A percentile compares a stretch with the other conserved stretches of the same genome.
These are phyloP conservation scores for Anarsia innoxiella DNA, from an alignment of 2,888 invertebrate genomes.

Conservation along the genomic window DNA sequence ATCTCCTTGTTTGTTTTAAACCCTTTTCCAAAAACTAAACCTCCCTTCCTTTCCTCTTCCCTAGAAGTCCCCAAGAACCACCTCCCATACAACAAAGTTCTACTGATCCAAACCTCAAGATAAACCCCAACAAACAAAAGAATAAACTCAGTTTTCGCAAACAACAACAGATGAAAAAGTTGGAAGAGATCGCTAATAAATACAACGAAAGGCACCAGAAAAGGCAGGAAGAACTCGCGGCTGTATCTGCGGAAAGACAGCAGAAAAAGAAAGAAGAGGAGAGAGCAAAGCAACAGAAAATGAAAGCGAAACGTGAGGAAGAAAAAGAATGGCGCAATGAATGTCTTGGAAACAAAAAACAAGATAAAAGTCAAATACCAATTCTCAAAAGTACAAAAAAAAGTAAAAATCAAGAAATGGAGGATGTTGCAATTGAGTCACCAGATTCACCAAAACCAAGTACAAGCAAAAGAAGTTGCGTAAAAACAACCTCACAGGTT, in stretches of 20 bases:
- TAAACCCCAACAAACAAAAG: constrained; percentile 35
- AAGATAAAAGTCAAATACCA: constrained; percentile 50
- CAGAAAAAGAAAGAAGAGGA: constrained; percentile 7
- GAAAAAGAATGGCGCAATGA: constrained; percentile 9
- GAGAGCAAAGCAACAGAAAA: not conserved
- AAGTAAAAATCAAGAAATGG: constrained; percentile 20
- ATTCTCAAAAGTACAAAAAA: constrained; percentile 30
- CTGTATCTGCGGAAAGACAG: constrained; percentile 7
- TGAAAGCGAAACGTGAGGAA: constrained; percentile 3
- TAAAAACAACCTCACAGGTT: constrained; percentile 1
- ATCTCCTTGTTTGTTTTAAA: constrained; percentile 65
- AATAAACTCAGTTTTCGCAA: constrained; percentile 39
- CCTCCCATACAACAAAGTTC: constrained; percentile 41
- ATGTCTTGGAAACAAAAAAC: constrained; percentile 14
- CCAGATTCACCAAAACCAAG: constrained; percentile 5
- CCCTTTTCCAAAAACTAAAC: constrained; percentile 23
- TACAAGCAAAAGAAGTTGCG: constrained; percentile 4
- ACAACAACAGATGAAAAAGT: constrained; percentile 52
- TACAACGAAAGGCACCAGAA: constrained; percentile 44
- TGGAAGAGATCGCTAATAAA: constrained; percentile 55
- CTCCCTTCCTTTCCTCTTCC: constrained; percentile 65
- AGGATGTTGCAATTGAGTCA: constrained; percentile 2
- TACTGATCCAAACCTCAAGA: constrained; percentile 42
- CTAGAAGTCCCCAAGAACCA: constrained; percentile 50
- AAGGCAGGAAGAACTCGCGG: constrained; percentile 18